Evolutionary conservation across 2,888 invertebrate genomes (phyloP).

Genomic region (Phragmatobia fuliginosa): DNA sequence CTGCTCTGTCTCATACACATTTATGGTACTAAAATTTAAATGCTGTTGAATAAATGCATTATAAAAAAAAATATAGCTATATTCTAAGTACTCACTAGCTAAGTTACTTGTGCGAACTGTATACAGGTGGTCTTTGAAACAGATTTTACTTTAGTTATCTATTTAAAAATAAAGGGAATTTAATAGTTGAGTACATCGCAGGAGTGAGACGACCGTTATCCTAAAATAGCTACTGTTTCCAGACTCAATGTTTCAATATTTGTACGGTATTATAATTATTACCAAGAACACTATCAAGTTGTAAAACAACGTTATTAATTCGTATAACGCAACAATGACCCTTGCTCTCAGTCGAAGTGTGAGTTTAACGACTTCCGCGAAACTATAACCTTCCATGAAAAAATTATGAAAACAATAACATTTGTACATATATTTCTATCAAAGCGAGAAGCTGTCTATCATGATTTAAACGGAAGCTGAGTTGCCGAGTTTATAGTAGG

Average conservation of each 20-base stretch:
- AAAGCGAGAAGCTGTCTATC: slow-evolving; percentile 8
- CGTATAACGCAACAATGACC: slow-evolving; percentile 19
- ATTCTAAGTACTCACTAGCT: background rate
- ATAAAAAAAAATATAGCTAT: background rate
- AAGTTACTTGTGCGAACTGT: background rate
- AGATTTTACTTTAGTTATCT: background rate
- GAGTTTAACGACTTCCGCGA: slow-evolving; percentile 22
- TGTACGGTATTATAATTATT: slow-evolving; percentile 1
- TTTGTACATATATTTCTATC: slow-evolving; percentile 16
- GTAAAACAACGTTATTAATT: slow-evolving; percentile 12
- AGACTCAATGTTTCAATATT: background rate
- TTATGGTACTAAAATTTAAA: slow-evolving; percentile 26
- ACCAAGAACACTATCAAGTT: slow-evolving; percentile 7
- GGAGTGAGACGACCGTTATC: too few relatives aligned
- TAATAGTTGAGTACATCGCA: background rate
- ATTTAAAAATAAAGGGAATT: background rate
- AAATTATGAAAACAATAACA: slow-evolving; percentile 25
- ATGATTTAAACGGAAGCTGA: slow-evolving; percentile 9
- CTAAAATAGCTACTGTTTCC: background rate
- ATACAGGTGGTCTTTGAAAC: background rate
- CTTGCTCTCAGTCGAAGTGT: slow-evolving; percentile 19
- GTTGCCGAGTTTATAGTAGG: slow-evolving; percentile 1
- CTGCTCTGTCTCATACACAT: slow-evolving; percentile 40
- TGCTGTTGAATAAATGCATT: slow-evolving; percentile 8
- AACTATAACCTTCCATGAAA: slow-evolving; percentile 27